These are phyloP conservation scores for Drosophila histrio DNA, from an alignment of 2,888 invertebrate genomes.

Conservation along the genomic window DNA sequence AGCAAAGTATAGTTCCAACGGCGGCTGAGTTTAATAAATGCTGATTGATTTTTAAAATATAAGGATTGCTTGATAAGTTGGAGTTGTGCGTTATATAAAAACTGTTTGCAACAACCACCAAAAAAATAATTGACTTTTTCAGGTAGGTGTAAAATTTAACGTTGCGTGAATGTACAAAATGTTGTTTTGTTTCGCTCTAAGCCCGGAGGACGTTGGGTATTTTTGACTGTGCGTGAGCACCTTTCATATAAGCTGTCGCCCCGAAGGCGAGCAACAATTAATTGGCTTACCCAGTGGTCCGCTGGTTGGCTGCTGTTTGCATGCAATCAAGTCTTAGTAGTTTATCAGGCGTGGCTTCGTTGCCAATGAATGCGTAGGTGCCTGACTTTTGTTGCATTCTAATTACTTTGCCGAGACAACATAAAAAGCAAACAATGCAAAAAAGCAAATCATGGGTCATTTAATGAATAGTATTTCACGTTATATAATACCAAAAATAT, in stretches of 20 bases:
- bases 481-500: slow-evolving; percentile 25
- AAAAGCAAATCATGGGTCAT: slow-evolving; percentile 21
- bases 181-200: slow-evolving; percentile 33
- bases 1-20: neutral
- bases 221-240: slow-evolving; percentile 53
- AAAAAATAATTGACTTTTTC: slow-evolving; percentile 66
- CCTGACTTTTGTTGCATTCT: slow-evolving; percentile 59
- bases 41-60: neutral
- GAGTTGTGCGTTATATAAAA: slow-evolving; percentile 22
- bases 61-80: slow-evolving; percentile 48
- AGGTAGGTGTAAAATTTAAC: slow-evolving; percentile 67
- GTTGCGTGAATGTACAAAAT: slow-evolving; percentile 63
- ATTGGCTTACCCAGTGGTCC: slow-evolving; percentile 66
- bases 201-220: slow-evolving; percentile 68
- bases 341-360: slow-evolving; percentile 11
- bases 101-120: slow-evolving; percentile 3
- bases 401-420: slow-evolving; percentile 56
- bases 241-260: slow-evolving; percentile 75
- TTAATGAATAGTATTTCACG: slow-evolving; percentile 40
- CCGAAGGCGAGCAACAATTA: slow-evolving; percentile 75
- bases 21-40: neutral
- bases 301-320: slow-evolving; percentile 37
- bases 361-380: slow-evolving; percentile 62
- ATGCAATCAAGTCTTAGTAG: slow-evolving; percentile 50
- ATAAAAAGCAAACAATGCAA: slow-evolving; percentile 25